phyloP scores from a whole-genome alignment of 1,140 invertebrate species.

The Manduca sexta region DNA sequence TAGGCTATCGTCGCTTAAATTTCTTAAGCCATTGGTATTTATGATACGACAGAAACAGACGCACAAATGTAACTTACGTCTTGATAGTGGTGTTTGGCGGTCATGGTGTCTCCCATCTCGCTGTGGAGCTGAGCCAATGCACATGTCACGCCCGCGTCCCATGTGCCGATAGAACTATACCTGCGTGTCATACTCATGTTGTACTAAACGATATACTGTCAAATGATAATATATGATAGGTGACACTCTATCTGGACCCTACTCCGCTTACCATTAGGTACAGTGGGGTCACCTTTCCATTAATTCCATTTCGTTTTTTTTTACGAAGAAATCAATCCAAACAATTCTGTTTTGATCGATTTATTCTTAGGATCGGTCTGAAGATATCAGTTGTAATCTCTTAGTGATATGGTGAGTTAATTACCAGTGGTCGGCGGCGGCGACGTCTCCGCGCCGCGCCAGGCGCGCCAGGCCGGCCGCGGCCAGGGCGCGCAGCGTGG shows the following conservation, averaged over 20 bases:
- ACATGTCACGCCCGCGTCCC: conserved; percentile 59
- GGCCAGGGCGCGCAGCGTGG: conserved; percentile 40
- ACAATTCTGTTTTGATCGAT: too few species aligned
- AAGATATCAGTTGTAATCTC: too few species aligned
- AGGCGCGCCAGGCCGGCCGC: conserved; percentile 41
- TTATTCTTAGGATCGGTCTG: too few species aligned
- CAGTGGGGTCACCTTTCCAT: too few species aligned
- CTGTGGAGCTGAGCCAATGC: conserved; percentile 56
- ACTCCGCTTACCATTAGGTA: too few species aligned
- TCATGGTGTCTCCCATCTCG: conserved; percentile 54
- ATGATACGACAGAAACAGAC: too few species aligned
- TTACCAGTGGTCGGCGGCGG: conserved; percentile 58
- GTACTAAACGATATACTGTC: neutral
- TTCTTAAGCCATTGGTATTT: too few species aligned
- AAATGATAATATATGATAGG: neutral
- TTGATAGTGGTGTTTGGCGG: conserved; percentile 66
- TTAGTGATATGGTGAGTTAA: too few species aligned
- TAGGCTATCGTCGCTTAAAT: too few species aligned
- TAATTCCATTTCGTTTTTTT: too few species aligned
- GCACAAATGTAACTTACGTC: conserved; percentile 49
- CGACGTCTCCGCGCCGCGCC: conserved; percentile 15
- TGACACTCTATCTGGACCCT: too few species aligned
- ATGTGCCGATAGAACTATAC: conserved; percentile 60
- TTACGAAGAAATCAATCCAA: too few species aligned
- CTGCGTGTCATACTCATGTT: conserved; percentile 16